Evolutionary conservation across 2,888 invertebrate species (phyloP), one percentile per base, ranked within the genome.

Genomic region (Anthophora plumipes): DNA sequence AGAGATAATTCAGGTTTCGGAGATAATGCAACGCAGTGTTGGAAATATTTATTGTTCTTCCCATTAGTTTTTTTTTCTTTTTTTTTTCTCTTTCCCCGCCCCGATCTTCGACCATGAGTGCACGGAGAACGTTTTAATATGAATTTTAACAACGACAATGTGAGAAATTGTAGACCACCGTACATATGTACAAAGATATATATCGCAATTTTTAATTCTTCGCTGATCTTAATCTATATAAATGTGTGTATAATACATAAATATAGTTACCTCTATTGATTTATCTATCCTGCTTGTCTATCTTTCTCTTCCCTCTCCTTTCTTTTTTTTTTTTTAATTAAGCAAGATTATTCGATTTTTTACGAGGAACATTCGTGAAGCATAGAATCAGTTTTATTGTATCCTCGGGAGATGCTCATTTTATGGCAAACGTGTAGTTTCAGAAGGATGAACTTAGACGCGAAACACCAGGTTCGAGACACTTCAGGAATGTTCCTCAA

Each of bases 181-280:
- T 31, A n/a, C 0, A 6, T 12, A 20, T 52, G 12, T 25, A 12
- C 37, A 5, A 14, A 6, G 8, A 22, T 11, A 20, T 14, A 63
- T 52, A 78, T 90, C 64, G 63, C 77, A 80, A 71, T 81, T 82
- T 80, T 17, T 81, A 71, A 74, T 83, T 83, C 82, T 77, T 83
- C 84, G 80, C 70, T 50, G 72, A 74, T 63, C 59, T 82, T 77
- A 87, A 79, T 81, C 61, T 77, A 77, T 68, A 66, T 37, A 31
- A 17, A 31, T 37, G 46, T 54, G 43, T 77, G 60, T 67, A 57
- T 76, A 71, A 69, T 80, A 46, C 55, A 57, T 79, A 69, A 80
- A 71, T 76, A 80, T 82, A 79, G 64, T 52, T 67, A 72, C 59
- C 73, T 60, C 12, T 48, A 9, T 46, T 22, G 37, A 8, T 46